Conservation (phyloP, 2,113 vertebrate genomes). For the Eulacestoma nigropectus region DNA sequence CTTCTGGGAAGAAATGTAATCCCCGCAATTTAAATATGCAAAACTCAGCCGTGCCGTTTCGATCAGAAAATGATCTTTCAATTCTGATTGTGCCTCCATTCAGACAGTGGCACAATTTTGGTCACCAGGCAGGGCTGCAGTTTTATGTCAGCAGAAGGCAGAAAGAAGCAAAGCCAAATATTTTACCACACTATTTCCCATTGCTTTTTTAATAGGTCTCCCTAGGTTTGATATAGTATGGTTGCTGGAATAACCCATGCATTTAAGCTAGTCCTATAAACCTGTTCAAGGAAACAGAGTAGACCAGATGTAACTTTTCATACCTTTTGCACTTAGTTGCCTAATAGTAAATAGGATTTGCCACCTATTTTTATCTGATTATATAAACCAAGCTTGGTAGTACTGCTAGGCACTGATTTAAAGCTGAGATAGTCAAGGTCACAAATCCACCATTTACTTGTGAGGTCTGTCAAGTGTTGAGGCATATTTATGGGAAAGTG, state of each 20-base stretch:
- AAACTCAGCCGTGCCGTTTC: not conserved
- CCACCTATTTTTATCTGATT: constrained; percentile 32
- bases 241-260: not conserved
- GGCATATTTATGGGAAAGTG: constrained; percentile 32
- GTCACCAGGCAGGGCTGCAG: not conserved
- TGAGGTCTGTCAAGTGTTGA: not conserved
- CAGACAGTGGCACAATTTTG: not conserved
- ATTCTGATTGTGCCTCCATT: not conserved
- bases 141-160: not conserved
- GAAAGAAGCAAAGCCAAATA: not conserved
- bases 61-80: not conserved
- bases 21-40: not conserved
- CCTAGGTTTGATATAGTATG: not conserved
- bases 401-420: constrained; percentile 40
- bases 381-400: not conserved
- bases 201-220: not conserved
- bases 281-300: not conserved
- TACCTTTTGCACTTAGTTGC: not conserved
- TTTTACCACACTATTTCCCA: not conserved
- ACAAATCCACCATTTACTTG: constrained; percentile 15
- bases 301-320: constrained; percentile 9
- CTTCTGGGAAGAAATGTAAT: not conserved
- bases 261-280: constrained; percentile 1
- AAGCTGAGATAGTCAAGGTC: constrained; percentile 35
- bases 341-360: constrained; percentile 24